phyloP scores from a whole-genome alignment of 2,113 vertebrate genomes.

The Ptilorrhoa leucosticta region DNA sequence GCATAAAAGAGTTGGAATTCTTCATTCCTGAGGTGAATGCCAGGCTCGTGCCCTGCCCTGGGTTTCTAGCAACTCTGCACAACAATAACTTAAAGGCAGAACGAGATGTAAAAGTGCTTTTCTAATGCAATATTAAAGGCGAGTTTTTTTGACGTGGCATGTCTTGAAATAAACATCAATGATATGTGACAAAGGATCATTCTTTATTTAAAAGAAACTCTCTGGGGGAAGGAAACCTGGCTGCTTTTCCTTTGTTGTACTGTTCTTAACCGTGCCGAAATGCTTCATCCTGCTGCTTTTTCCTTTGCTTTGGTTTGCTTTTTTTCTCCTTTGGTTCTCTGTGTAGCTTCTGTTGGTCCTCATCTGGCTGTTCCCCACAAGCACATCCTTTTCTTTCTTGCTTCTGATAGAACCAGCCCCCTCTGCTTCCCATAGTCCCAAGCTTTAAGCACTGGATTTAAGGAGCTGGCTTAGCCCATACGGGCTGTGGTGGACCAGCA shows the following conservation, averaged over 20 bases:
- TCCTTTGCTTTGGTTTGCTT: neutral
- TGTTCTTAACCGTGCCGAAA: constrained; percentile 6
- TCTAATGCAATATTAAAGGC: constrained; percentile 75
- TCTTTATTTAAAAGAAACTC: constrained; percentile 66
- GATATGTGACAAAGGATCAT: constrained; percentile 68
- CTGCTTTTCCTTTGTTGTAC: constrained; percentile 49
- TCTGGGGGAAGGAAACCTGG: constrained; percentile 24
- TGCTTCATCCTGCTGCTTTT: constrained; percentile 39
- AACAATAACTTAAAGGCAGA: constrained; percentile 55
- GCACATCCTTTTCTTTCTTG: neutral
- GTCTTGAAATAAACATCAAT: constrained; percentile 78
- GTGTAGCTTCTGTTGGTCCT: neutral
- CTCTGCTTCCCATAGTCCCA: neutral
- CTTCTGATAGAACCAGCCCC: neutral
- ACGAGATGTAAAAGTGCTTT: constrained; percentile 75
- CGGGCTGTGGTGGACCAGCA: neutral
- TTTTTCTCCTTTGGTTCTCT: constrained; percentile 20
- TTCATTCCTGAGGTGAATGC: constrained; percentile 34
- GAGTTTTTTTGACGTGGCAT: constrained; percentile 74
- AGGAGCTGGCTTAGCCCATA: neutral
- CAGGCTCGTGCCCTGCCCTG: constrained; percentile 28
- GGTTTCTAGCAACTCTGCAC: constrained; percentile 66
- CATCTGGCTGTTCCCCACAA: constrained; percentile 8
- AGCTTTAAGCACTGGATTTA: neutral
- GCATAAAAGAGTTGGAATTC: constrained; percentile 1